Base-by-base conservation (phyloP, 2,888 invertebrate genomes). In the Aplocera efformata region DNA sequence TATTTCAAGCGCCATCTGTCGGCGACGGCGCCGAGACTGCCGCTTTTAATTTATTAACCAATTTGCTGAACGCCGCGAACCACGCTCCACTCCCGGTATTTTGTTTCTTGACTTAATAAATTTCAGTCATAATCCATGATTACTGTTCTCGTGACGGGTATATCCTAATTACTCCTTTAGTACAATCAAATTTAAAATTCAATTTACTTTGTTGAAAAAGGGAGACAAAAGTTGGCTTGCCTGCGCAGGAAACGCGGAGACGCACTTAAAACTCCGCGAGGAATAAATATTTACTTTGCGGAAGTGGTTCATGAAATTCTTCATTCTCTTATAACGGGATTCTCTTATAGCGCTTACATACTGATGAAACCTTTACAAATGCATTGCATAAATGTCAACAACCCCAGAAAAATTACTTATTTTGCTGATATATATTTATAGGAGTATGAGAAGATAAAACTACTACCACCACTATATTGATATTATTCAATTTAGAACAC, bases 31-130 rank as follows among this genome's bases (percentile, higher is more conserved):
- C 68, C 69, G 80, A 84, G 80, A 83, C 81, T 83, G 82, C 79
- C 77, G 77, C 76, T 79, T 85, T 83, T 82, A 85, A 85, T 85
- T 85, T 85, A 85, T 85, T 84, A 84, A 82, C 83, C 84, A 85
- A 85, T 85, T 85, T 84, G 75, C 75, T 76, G 79, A 80, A 78
- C 79, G 77, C 72, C 57, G 63, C 70, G 77, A 80, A 79, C 78
- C 79, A 71, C 79, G 78, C 70, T 69, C 64, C 57, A 65, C 62
- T 65, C 64, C 61, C 67, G 66, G 63, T 77, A 79, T 82, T 81
- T 81, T 80, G 80, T 83, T 80, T 79, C 85, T 83, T 79, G 76
- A 81, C 81, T 83, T 83, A 77, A 81, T 82, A 81, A 79, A 79
- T 79, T 77, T 64, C 63, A 70, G 67, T 72, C 75, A 80, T 84